These are phyloP conservation scores for Adoxophyes honmai DNA, from an alignment of 1,140 invertebrate species.

Conservation along the genomic window DNA sequence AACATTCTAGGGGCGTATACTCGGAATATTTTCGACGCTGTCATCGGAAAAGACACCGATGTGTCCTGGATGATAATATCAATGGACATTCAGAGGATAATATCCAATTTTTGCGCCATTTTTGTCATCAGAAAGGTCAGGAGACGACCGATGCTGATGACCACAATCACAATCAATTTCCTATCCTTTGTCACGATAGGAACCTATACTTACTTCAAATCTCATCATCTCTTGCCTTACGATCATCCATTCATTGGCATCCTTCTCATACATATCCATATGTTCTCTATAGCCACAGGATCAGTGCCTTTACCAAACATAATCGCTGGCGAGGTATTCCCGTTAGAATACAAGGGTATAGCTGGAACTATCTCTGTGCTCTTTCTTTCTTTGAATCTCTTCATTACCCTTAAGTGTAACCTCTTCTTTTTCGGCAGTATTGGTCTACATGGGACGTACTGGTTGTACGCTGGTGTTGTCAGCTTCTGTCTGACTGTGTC, in stretches of 20 bases:
- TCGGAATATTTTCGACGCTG: conserved; percentile 14
- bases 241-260: conserved; percentile 22
- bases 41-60: neutral
- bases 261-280: conserved; percentile 18
- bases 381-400: conserved; percentile 2
- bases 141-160: conserved; percentile 19
- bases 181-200: conserved; percentile 16
- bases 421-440: conserved; percentile 14
- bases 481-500: conserved; percentile 18
- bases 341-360: conserved; percentile 24
- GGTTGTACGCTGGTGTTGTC: conserved; percentile 15
- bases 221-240: conserved; percentile 1
- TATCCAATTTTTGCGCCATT: conserved; percentile 3
- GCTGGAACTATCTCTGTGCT: conserved; percentile 17
- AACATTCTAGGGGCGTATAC: conserved; percentile 24
- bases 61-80: neutral
- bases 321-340: conserved; percentile 26
- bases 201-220: conserved; percentile 17
- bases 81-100: neutral
- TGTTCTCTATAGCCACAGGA: conserved; percentile 18
- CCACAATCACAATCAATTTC: conserved; percentile 16
- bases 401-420: conserved; percentile 14
- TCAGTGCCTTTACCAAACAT: conserved; percentile 15
- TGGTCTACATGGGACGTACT: conserved; percentile 21
- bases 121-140: conserved; percentile 22